phyloP scores from a whole-genome alignment of 2,888 invertebrate species.

The Platypus cylindrus region DNA sequence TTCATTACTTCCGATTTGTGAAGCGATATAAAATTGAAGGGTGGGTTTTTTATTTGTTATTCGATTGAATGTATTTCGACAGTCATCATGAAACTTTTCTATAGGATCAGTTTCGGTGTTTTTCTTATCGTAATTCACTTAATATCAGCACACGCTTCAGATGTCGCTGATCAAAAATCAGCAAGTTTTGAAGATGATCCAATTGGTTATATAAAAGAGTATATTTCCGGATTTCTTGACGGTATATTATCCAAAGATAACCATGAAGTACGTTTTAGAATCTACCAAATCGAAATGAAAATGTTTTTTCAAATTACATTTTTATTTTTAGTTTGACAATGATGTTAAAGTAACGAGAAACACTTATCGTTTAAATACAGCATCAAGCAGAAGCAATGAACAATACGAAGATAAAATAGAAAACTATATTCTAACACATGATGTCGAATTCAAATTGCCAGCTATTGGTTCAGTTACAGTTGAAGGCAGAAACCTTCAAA shows the following conservation, averaged over 20 bases:
- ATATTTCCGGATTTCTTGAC: constrained; percentile 53
- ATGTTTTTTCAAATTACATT: not conserved
- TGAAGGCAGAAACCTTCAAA: constrained; percentile 63
- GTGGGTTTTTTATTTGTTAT: constrained; percentile 9
- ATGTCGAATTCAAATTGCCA: constrained; percentile 66
- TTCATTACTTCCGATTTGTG: constrained; percentile 13
- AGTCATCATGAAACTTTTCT: constrained; percentile 12
- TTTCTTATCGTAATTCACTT: constrained; percentile 21
- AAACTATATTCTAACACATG: constrained; percentile 61
- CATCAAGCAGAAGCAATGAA: constrained; percentile 43
- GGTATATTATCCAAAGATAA: constrained; percentile 67
- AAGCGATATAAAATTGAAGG: constrained; percentile 11
- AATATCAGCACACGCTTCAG: constrained; percentile 41
- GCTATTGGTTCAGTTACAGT: constrained; percentile 60
- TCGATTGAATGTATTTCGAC: constrained; percentile 9
- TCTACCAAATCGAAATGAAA: not conserved
- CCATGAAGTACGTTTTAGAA: constrained; percentile 11
- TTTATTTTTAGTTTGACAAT: constrained; percentile 51
- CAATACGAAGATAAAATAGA: constrained; percentile 55
- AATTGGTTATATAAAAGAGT: constrained; percentile 72
- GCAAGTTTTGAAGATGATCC: constrained; percentile 67
- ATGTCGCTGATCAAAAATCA: constrained; percentile 62
- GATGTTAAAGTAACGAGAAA: constrained; percentile 64
- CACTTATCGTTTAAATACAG: constrained; percentile 48
- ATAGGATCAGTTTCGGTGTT: constrained; percentile 10